Conservation (phyloP, 2,888 invertebrate species). For the Xestia rhomboidea region DNA sequence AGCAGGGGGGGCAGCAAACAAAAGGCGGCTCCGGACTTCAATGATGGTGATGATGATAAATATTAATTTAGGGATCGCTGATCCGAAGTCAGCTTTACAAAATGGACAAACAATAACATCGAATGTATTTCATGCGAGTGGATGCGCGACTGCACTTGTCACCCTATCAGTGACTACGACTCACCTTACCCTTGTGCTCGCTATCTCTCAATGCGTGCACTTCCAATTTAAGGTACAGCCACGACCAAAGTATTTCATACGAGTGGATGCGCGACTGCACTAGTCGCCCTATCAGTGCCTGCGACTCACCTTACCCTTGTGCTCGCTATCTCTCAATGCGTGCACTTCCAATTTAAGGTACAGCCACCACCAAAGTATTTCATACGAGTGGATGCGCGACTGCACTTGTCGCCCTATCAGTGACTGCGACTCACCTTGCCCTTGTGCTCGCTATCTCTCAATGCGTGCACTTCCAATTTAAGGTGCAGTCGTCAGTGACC, state of each 20-base stretch:
- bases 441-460: conserved; percentile 55
- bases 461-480: conserved; percentile 34
- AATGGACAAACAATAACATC: neutral
- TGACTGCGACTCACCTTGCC: conserved; percentile 47
- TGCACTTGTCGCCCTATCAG: conserved; percentile 36
- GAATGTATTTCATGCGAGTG: conserved; percentile 23
- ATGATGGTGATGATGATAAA: neutral
- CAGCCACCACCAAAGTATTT: conserved; percentile 10
- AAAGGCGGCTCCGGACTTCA: neutral
- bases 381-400: conserved; percentile 37
- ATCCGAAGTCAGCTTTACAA: neutral
- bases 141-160: conserved; percentile 39
- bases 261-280: conserved; percentile 38
- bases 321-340: conserved; percentile 48
- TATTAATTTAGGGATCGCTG: neutral
- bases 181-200: conserved; percentile 55
- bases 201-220: conserved; percentile 51
- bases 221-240: conserved; percentile 13
- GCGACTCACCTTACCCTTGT: conserved; percentile 56
- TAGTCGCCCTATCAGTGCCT: conserved; percentile 34
- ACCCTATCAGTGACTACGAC: conserved; percentile 36
- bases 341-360: conserved; percentile 28
- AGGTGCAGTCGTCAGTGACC: conserved; percentile 16
- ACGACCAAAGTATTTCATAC: conserved; percentile 20
- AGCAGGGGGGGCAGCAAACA: neutral